Evolutionary conservation across 2,797 vertebrate genomes (phyloP).

Genomic region (Propithecus deckenii): DNA sequence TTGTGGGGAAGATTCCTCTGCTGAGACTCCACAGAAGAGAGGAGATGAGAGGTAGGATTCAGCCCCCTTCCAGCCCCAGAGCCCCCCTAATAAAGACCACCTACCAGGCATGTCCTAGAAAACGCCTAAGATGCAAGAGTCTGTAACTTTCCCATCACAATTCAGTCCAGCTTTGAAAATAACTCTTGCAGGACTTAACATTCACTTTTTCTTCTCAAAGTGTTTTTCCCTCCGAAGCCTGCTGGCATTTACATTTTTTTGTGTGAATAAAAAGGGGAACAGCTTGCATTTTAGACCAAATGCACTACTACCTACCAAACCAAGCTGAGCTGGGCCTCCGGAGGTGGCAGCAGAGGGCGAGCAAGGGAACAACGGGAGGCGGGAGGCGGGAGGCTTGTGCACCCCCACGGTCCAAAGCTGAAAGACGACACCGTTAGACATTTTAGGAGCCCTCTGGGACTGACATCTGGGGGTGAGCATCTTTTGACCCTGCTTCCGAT

Average conservation of each 20-base stretch:
- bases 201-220: not conserved
- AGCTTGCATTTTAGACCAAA: not conserved
- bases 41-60: not conserved
- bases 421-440: not conserved
- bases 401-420: not conserved
- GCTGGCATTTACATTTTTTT: not conserved
- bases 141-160: too few relatives aligned
- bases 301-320: not conserved
- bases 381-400: too few relatives aligned
- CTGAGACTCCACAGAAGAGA: too few relatives aligned
- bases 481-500: not conserved
- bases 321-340: rapidly evolving
- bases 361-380: too few relatives aligned
- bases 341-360: too few relatives aligned
- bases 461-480: not conserved
- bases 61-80: not conserved
- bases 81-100: too few relatives aligned
- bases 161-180: not conserved
- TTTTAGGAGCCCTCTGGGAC: not conserved
- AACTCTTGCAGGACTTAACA: not conserved
- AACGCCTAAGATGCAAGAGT: not conserved
- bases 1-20: not conserved
- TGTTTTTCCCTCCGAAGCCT: not conserved
- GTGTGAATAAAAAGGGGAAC: not conserved
- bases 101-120: too few relatives aligned